A percentile compares a stretch with the other conserved stretches of the same genome.
Evolutionary conservation across 1,140 invertebrate species (phyloP).

Genomic region (Ectropis grisescens): DNA sequence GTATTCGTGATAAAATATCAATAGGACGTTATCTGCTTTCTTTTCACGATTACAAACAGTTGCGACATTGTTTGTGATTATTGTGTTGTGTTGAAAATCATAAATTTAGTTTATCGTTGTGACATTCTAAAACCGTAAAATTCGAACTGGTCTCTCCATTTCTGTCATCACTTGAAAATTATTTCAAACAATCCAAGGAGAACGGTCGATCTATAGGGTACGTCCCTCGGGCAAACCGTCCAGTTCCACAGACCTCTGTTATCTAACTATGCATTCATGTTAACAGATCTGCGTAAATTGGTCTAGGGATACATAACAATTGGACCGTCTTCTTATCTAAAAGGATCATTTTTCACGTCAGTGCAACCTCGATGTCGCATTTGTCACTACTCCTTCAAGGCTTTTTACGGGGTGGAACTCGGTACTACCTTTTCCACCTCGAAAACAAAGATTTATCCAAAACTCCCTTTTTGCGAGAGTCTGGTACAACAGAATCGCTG

Average conservation of each 20-base stretch:
- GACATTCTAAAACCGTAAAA: too few relatives aligned
- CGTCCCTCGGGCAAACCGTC: constrained; percentile 13
- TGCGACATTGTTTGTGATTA: too few relatives aligned
- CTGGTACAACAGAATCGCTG: too few relatives aligned
- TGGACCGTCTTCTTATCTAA: constrained; percentile 40
- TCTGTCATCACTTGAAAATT: constrained; percentile 18
- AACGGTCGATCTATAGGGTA: constrained; percentile 18
- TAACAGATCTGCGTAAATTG: constrained; percentile 15
- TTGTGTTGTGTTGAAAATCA: too few relatives aligned
- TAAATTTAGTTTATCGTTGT: too few relatives aligned
- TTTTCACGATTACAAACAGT: too few relatives aligned
- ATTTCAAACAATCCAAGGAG: constrained; percentile 24
- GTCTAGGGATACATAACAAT: constrained; percentile 34
- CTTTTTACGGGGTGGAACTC: constrained; percentile 36
- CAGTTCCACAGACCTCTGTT: constrained; percentile 9
- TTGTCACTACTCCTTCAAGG: constrained; percentile 47
- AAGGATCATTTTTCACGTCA: constrained; percentile 54
- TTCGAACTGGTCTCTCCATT: too few relatives aligned
- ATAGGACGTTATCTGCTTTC: too few relatives aligned
- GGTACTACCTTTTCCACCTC: constrained; percentile 17
- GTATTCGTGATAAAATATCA: too few relatives aligned
- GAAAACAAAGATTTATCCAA: constrained; percentile 31
- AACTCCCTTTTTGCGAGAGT: too few relatives aligned
- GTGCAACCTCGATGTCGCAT: constrained; percentile 28
- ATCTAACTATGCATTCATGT: too few relatives aligned